Evolutionary conservation across 2,888 invertebrate genomes (phyloP), one percentile per base, ranked within the genome.

Genomic region (Nymphalis polychloros): DNA sequence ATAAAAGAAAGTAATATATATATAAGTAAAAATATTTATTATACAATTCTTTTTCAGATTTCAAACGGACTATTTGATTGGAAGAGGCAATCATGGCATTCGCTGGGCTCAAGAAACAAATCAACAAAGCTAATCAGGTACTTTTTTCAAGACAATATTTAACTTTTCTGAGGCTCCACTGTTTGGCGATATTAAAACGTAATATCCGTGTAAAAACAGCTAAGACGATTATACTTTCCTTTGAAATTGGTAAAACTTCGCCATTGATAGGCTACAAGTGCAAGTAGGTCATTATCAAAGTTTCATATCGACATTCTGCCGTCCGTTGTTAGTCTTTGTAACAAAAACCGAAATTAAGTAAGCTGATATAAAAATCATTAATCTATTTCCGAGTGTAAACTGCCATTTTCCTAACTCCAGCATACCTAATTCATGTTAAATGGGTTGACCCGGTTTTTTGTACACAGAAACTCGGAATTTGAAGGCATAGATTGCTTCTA

Each of bases 101-200:
- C 92, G 98, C 99, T 82, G 99, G 99, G 81, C 94, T 99, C 79
- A 98, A 98, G 93, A 99, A 99, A 93, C 99, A 99, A 93, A 97
- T 99, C 89, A 99, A 99, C 94, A 99, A 99, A 94, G 99, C 99
- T 80, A 99, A 99, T 94, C 99, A 99, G 96, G 98, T 98, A 93
- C 94, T 93, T 80, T 52, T 61, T 35, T 17, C 20, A 19, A 57
- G 67, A 55, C 41, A 57, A 19, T 19, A 19, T 57, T 57, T 57
- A 19, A 35, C 19, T 41, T 41, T 31, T 57, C 41, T 4, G 6
- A 35, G 41, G 10, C 17, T 17, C 57, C 19, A 35, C 13, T 57
- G 35, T 55, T 23, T 55, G 31, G 8, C 41, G 41, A 57, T 35
- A 57, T 41, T 57, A 41, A 57, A 57, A 57, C 57, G 19, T 57